Percentiles rank a stretch among this genome's conserved stretches.
Evolutionary conservation across 92 coral and sea anemone genomes (phyloP).

Genomic region (Actinernus sp.): DNA sequence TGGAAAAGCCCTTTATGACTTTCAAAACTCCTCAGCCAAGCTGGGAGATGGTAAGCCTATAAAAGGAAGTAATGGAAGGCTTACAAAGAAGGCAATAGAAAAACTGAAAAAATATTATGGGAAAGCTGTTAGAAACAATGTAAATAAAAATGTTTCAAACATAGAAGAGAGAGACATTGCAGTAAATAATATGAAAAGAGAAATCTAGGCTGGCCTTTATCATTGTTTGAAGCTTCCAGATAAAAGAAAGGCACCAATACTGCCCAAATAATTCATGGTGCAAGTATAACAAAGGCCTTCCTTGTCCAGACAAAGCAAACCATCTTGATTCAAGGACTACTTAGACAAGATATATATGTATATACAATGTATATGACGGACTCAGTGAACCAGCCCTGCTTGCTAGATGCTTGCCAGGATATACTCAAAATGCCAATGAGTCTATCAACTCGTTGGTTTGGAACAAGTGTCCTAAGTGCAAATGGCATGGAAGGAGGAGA

Average conservation of each 20-base stretch:
- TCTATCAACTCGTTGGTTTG: conserved; percentile 48
- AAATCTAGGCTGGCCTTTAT: conserved; percentile 25
- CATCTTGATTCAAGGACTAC: conserved; percentile 27
- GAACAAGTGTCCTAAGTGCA: conserved; percentile 42
- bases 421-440: conserved; percentile 50
- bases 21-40: conserved; percentile 21
- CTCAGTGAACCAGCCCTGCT: conserved; percentile 24
- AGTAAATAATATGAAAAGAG: conserved; percentile 14
- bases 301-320: conserved; percentile 32
- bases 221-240: no score
- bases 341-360: conserved; percentile 30
- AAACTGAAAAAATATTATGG: conserved; percentile 49
- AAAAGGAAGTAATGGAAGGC: no score
- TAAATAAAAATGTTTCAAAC: conserved; percentile 6
- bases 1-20: conserved; percentile 36
- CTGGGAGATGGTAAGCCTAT: conserved; percentile 22
- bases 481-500: no score
- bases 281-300: conserved; percentile 23
- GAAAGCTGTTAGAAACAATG: conserved; percentile 50
- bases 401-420: conserved; percentile 33
- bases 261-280: conserved; percentile 43
- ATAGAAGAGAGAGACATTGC: conserved; percentile 11
- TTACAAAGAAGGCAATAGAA: no score
- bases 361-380: no score
- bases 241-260: conserved; percentile 16